These are phyloP conservation scores for Astyanax mexicanus DNA, from an alignment of 2,797 vertebrate genomes.

Conservation along the genomic window DNA sequence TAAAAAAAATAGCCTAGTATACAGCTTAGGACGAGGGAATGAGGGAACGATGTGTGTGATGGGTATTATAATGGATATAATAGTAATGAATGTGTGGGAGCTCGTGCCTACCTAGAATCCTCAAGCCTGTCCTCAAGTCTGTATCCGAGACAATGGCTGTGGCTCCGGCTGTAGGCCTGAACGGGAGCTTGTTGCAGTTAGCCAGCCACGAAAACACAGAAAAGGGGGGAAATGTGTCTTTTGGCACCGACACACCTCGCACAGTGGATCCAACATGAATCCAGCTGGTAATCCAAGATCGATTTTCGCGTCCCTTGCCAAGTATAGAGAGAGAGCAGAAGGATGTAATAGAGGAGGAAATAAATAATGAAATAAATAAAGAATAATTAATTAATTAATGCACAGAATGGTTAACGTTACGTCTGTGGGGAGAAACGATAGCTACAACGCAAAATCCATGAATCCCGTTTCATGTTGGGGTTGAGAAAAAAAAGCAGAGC, in stretches of 20 bases:
- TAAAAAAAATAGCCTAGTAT: constrained; percentile 14
- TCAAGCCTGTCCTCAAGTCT: constrained; percentile 64
- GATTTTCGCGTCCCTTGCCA: constrained; percentile 52
- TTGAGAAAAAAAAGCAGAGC: constrained; percentile 8
- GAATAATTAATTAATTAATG: constrained; percentile 57
- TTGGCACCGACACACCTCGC: constrained; percentile 32
- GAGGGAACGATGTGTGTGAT: constrained; percentile 38
- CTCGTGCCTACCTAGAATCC: constrained; percentile 74
- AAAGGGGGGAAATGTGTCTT: constrained; percentile 46
- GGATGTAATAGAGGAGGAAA: constrained; percentile 29
- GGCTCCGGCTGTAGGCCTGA: constrained; percentile 61
- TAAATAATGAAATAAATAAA: constrained; percentile 21
- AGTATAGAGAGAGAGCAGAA: constrained; percentile 49
- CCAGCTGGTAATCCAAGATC: constrained; percentile 54
- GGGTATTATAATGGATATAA: no score
- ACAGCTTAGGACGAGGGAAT: neutral
- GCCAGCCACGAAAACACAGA: constrained; percentile 52
- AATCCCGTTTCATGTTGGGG: constrained; percentile 25
- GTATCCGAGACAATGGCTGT: constrained; percentile 69
- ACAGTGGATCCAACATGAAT: constrained; percentile 54
- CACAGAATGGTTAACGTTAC: constrained; percentile 50
- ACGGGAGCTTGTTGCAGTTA: constrained; percentile 66
- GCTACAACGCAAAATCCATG: constrained; percentile 41
- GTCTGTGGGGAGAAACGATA: constrained; percentile 54
- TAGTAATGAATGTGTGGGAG: constrained; percentile 40